A percentile compares a stretch with the other conserved stretches of the same genome.
Evolutionary conservation across 64 coral and sea anemone species (phyloP).

Genomic region (Pocillopora damicornis): DNA sequence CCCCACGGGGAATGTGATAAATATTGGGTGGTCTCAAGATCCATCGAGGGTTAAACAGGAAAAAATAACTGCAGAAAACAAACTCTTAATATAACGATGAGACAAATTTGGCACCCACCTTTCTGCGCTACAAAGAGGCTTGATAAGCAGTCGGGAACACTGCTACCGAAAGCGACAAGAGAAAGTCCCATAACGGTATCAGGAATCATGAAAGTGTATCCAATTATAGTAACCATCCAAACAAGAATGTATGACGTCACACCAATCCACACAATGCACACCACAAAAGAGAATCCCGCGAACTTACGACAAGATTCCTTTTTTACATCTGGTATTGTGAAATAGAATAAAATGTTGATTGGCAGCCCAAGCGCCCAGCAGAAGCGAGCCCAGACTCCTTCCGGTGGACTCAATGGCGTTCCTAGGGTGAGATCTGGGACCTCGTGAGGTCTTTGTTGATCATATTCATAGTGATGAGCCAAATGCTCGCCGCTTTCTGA

Average conservation of each 20-base stretch:
- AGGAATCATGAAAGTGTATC: slow-evolving; percentile 72
- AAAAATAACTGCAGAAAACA: not conserved
- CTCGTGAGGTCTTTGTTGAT: slow-evolving; percentile 70
- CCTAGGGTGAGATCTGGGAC: slow-evolving; percentile 88
- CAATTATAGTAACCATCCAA: slow-evolving; percentile 83
- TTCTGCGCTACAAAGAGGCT: slow-evolving; percentile 72
- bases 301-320: slow-evolving; percentile 80
- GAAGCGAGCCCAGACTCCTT: slow-evolving; percentile 52
- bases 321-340: slow-evolving; percentile 92
- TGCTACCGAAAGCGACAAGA: slow-evolving; percentile 76
- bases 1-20: too few relatives aligned
- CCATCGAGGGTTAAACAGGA: not conserved
- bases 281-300: slow-evolving; percentile 73
- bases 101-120: slow-evolving; percentile 20
- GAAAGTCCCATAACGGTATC: slow-evolving; percentile 77
- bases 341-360: slow-evolving; percentile 68
- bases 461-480: slow-evolving; percentile 76
- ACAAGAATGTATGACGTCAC: slow-evolving; percentile 76
- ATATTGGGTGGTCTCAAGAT: too few relatives aligned
- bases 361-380: slow-evolving; percentile 85
- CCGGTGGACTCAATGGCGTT: slow-evolving; percentile 67
- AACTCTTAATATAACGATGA: too few relatives aligned
- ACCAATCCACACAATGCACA: slow-evolving; percentile 84
- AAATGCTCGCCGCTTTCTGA: slow-evolving; percentile 53
- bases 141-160: slow-evolving; percentile 77